phyloP scores from a whole-genome alignment of 2,797 vertebrate genomes.

The Neosilurus mollespiculum region DNA sequence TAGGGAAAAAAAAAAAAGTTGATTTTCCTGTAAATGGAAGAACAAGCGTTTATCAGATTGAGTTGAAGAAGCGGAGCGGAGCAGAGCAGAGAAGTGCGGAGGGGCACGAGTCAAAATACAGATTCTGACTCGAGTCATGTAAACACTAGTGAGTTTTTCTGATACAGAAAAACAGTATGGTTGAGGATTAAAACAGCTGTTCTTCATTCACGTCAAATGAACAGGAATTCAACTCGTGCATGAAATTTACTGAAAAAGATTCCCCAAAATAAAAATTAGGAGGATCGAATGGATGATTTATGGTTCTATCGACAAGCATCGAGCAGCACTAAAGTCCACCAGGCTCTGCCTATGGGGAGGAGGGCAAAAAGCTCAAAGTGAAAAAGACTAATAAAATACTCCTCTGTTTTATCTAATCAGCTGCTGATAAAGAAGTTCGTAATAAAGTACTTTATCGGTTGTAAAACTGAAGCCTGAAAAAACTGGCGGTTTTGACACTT shows the following conservation, averaged over 20 bases:
- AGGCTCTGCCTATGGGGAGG: slow-evolving; percentile 86
- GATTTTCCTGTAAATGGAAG: slow-evolving; percentile 46
- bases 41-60: slow-evolving; percentile 52
- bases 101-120: slow-evolving; percentile 61
- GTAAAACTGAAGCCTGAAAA: slow-evolving; percentile 74
- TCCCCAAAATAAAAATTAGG: not conserved
- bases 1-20: not conserved
- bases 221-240: slow-evolving; percentile 63
- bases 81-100: slow-evolving; percentile 42
- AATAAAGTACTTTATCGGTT: slow-evolving; percentile 82
- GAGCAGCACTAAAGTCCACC: slow-evolving; percentile 87
- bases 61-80: not conserved
- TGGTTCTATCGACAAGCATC: slow-evolving; percentile 75
- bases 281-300: not conserved
- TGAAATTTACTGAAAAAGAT: slow-evolving; percentile 54
- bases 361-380: slow-evolving; percentile 66
- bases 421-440: slow-evolving; percentile 74
- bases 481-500: slow-evolving; percentile 78
- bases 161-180: slow-evolving; percentile 79
- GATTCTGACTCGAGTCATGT: slow-evolving; percentile 66
- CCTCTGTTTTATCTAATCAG: slow-evolving; percentile 74
- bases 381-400: slow-evolving; percentile 78
- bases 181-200: slow-evolving; percentile 63
- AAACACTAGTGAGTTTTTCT: slow-evolving; percentile 78
- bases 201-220: slow-evolving; percentile 45